These are phyloP conservation scores for Sesamia inferens DNA, from an alignment of 2,888 invertebrate genomes.

Conservation along the genomic window DNA sequence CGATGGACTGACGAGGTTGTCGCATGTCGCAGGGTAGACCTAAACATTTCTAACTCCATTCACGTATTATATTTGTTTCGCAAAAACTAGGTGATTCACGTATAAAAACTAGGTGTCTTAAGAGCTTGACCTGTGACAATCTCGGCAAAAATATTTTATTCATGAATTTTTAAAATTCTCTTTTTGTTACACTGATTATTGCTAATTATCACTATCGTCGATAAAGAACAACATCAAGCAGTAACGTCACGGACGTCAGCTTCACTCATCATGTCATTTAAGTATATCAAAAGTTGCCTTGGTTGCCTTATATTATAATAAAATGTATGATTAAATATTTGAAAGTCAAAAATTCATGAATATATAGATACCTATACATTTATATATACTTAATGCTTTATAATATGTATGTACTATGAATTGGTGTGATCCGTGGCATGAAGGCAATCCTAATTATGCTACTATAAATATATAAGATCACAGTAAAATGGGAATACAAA, in stretches of 20 bases:
- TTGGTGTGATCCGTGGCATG: constrained; percentile 62
- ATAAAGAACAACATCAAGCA: constrained; percentile 34
- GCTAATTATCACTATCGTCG: constrained; percentile 46
- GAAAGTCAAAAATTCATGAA: constrained; percentile 61
- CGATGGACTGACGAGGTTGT: constrained; percentile 46
- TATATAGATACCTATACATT: constrained; percentile 35
- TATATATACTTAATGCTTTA: constrained; percentile 52
- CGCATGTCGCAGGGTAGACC: constrained; percentile 24
- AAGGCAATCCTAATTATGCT: constrained; percentile 60
- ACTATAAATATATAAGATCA: constrained; percentile 63
- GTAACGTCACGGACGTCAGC: constrained; percentile 17
- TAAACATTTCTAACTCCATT: constrained; percentile 28
- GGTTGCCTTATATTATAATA: constrained; percentile 33
- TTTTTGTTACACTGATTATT: constrained; percentile 46
- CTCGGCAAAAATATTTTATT: constrained; percentile 42
- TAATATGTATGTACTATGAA: constrained; percentile 51
- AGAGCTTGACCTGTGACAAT: constrained; percentile 44
- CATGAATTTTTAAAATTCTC: constrained; percentile 62
- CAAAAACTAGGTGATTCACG: constrained; percentile 43
- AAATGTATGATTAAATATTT: constrained; percentile 54
- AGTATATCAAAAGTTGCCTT: constrained; percentile 48
- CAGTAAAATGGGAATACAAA: constrained; percentile 64
- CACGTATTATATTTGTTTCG: constrained; percentile 30
- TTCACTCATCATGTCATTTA: constrained; percentile 23
- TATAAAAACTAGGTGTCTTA: constrained; percentile 57